A percentile compares a stretch with the other conserved stretches of the same genome.
These are phyloP conservation scores for Pogonognathellus flavescens DNA, from an alignment of 1,140 invertebrate genomes.

Conservation along the genomic window DNA sequence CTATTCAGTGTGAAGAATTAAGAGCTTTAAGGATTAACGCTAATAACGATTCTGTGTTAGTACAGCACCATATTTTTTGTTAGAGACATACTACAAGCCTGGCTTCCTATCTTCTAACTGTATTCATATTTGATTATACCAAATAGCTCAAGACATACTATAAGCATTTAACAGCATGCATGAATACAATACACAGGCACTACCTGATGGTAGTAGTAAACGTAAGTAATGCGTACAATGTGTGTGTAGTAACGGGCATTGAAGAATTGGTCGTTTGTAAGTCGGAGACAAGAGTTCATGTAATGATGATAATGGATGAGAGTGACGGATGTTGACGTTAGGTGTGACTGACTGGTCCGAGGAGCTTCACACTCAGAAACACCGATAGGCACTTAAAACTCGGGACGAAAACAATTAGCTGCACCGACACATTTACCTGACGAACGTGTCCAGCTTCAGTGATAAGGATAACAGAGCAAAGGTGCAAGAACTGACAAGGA, in stretches of 20 bases:
- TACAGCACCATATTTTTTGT: not conserved
- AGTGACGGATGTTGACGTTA: conserved; percentile 42
- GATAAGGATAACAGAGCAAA: conserved; percentile 33
- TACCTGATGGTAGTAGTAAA: too few species aligned
- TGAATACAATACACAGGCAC: too few species aligned
- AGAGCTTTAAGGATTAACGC: not conserved
- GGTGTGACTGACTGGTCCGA: conserved; percentile 49
- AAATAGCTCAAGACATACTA: too few species aligned
- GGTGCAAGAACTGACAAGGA: not conserved
- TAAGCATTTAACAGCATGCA: too few species aligned
- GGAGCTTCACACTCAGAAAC: conserved; percentile 31
- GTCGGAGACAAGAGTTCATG: conserved; percentile 25
- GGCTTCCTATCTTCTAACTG: too few species aligned
- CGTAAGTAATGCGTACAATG: not conserved
- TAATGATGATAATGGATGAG: conserved; percentile 29
- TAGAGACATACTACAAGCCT: too few species aligned
- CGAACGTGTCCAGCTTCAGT: conserved; percentile 51
- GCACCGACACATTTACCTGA: conserved; percentile 40
- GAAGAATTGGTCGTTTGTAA: conserved; percentile 38
- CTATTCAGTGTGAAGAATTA: not conserved
- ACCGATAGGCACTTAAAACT: conserved; percentile 52
- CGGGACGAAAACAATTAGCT: conserved; percentile 49
- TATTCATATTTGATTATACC: too few species aligned
- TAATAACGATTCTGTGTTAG: not conserved
- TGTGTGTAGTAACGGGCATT: not conserved